Evolutionary conservation across 2,797 vertebrate species (phyloP).

Genomic region (Thalassophryne amazonica): DNA sequence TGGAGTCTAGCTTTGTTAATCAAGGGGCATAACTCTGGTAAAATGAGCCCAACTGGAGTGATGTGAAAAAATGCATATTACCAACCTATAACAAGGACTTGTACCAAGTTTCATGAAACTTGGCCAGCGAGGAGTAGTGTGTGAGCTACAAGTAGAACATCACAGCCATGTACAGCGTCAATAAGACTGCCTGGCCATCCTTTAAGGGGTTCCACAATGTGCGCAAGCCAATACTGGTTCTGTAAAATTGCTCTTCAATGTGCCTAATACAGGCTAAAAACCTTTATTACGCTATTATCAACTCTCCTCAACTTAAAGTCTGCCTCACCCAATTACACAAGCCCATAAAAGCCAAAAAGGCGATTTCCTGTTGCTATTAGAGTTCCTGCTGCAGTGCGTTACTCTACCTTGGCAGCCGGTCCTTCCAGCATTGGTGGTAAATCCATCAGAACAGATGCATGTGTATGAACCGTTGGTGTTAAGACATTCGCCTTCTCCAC

Average conservation of each 20-base stretch:
- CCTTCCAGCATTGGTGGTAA: slow-evolving; percentile 56
- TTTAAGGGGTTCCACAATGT: slow-evolving; percentile 3
- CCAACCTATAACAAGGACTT: too few relatives aligned
- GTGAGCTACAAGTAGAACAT: too few relatives aligned
- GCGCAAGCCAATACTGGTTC: slow-evolving; percentile 3
- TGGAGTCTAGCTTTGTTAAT: too few relatives aligned
- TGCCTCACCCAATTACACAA: slow-evolving; percentile 43
- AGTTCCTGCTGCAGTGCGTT: slow-evolving; percentile 23
- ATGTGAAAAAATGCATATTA: too few relatives aligned
- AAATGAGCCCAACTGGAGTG: too few relatives aligned
- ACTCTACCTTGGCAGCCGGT: slow-evolving; percentile 80
- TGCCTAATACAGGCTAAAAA: slow-evolving; percentile 9
- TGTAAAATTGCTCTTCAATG: slow-evolving; percentile 10
- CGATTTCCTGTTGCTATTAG: slow-evolving; percentile 1
- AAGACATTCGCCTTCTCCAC: slow-evolving; percentile 82
- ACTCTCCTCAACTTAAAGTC: slow-evolving; percentile 9
- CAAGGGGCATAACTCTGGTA: too few relatives aligned
- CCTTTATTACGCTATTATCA: slow-evolving; percentile 21
- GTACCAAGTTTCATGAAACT: too few relatives aligned
- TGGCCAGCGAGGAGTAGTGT: too few relatives aligned
- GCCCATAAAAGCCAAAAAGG: slow-evolving; percentile 17
- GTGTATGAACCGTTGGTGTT: slow-evolving; percentile 85
- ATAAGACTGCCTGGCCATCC: slow-evolving; percentile 11
- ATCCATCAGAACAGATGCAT: slow-evolving; percentile 83
- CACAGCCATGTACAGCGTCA: too few relatives aligned